These are phyloP conservation scores for Metaphire vulgaris DNA, from an alignment of 1,140 invertebrate species.

Conservation along the genomic window DNA sequence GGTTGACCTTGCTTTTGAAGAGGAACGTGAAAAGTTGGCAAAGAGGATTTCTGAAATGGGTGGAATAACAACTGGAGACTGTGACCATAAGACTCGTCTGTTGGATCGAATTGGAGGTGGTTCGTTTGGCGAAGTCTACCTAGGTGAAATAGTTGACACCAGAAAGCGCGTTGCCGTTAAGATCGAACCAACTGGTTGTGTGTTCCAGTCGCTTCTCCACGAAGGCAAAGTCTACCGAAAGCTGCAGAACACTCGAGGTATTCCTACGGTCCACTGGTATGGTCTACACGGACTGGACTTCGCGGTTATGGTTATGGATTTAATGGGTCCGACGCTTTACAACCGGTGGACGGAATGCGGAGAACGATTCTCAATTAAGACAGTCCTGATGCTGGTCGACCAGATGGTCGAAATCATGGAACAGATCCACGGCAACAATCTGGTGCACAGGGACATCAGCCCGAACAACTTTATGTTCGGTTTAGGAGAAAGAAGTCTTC, in stretches of 20 bases:
- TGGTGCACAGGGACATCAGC: constrained; percentile 36
- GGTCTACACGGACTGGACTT: constrained; percentile 24
- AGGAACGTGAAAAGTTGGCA: background rate
- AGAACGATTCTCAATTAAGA: constrained; percentile 38
- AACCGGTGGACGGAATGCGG: constrained; percentile 34
- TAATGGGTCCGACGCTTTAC: constrained; percentile 34
- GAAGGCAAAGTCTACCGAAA: constrained; percentile 32
- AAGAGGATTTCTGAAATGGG: background rate
- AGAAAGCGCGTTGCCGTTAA: constrained; percentile 28
- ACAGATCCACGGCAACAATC: constrained; percentile 69
- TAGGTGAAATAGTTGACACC: constrained; percentile 15
- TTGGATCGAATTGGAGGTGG: constrained; percentile 21
- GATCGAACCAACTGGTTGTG: constrained; percentile 22
- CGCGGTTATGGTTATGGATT: constrained; percentile 33
- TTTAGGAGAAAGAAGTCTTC: constrained; percentile 13
- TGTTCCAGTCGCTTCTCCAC: constrained; percentile 18
- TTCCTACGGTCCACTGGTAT: constrained; percentile 23
- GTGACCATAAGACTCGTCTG: constrained; percentile 15
- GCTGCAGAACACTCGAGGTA: constrained; percentile 19
- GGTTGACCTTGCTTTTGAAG: background rate
- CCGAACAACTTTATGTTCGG: constrained; percentile 33
- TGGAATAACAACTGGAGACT: constrained; percentile 6
- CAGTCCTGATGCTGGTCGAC: constrained; percentile 77
- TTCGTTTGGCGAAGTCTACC: constrained; percentile 29
- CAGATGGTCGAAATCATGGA: constrained; percentile 67